Evolutionary conservation across 1,140 invertebrate genomes (phyloP).

Genomic region (Triops longicaudatus): DNA sequence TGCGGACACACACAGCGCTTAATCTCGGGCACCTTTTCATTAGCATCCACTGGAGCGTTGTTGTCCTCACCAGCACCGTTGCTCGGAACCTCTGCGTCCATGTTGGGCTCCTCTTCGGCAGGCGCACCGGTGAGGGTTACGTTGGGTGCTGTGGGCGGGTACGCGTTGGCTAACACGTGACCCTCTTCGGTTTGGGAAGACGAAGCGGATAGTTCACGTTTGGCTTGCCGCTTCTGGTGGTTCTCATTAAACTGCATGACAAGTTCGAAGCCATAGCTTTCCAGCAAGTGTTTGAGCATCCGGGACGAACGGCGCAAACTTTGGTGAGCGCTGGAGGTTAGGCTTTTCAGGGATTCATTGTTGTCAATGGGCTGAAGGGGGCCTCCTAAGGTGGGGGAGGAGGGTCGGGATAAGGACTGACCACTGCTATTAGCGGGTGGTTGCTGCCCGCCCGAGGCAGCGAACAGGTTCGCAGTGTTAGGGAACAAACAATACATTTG

Average conservation of each 20-base stretch:
- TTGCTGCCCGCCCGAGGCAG: conserved; percentile 29
- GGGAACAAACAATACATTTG: conserved; percentile 68
- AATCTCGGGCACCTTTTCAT: conserved; percentile 53
- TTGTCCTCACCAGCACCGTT: conserved; percentile 6
- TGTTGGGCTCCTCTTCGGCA: conserved; percentile 38
- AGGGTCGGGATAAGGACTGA: conserved; percentile 29
- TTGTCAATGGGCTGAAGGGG: neutral
- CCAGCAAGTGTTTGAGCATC: conserved; percentile 81
- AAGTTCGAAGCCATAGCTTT: conserved; percentile 89
- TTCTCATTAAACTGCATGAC: conserved; percentile 95
- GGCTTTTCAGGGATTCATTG: conserved; percentile 22
- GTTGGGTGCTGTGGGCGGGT: conserved; percentile 37
- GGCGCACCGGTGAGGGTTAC: conserved; percentile 45
- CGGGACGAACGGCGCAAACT: conserved; percentile 50
- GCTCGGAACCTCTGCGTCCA: neutral
- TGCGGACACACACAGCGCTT: conserved; percentile 71
- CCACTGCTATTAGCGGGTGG: conserved; percentile 28
- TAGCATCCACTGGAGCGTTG: conserved; percentile 40
- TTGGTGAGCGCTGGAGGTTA: neutral
- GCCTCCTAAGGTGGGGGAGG: conserved; percentile 34
- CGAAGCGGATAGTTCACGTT: conserved; percentile 39
- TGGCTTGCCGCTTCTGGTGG: conserved; percentile 54
- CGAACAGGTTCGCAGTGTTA: neutral
- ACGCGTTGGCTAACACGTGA: neutral
- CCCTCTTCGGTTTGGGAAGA: conserved; percentile 37